Evolutionary conservation across 1,140 invertebrate species (phyloP).

Genomic region (Calephelis virginiensis): DNA sequence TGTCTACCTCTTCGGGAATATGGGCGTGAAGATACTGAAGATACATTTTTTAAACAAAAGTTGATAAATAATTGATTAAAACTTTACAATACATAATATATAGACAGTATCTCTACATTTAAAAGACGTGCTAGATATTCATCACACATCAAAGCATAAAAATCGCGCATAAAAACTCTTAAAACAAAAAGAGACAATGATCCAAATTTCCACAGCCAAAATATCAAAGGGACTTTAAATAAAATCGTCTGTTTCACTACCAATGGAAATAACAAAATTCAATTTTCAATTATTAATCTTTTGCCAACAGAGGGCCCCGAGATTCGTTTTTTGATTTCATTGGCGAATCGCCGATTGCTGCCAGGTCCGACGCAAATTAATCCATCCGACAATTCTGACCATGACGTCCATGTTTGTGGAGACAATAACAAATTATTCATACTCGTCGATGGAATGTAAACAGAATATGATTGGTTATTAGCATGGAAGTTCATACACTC

Average conservation of each 20-base stretch:
- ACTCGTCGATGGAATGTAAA: conserved; percentile 76
- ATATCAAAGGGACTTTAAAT: conserved; percentile 9
- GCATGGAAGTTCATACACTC: conserved; percentile 50
- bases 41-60: too few species aligned
- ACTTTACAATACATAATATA: too few species aligned
- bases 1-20: too few species aligned
- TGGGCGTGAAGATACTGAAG: too few species aligned
- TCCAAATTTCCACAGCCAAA: neutral
- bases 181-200: too few species aligned
- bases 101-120: too few species aligned
- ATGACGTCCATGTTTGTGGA: conserved; percentile 66
- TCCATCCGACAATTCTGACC: conserved; percentile 69
- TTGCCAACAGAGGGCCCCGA: conserved; percentile 41
- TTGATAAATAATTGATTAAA: too few species aligned
- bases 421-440: conserved; percentile 79
- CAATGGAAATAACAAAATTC: conserved; percentile 43
- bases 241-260: conserved; percentile 4
- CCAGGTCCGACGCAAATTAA: conserved; percentile 58
- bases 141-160: neutral
- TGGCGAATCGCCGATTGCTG: conserved; percentile 54
- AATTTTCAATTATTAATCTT: conserved; percentile 50
- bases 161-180: neutral
- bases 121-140: too few species aligned
- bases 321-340: conserved; percentile 55
- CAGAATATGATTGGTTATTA: conserved; percentile 78